These are phyloP conservation scores for Acronicta aceris DNA, from an alignment of 2,888 invertebrate genomes.

Conservation along the genomic window DNA sequence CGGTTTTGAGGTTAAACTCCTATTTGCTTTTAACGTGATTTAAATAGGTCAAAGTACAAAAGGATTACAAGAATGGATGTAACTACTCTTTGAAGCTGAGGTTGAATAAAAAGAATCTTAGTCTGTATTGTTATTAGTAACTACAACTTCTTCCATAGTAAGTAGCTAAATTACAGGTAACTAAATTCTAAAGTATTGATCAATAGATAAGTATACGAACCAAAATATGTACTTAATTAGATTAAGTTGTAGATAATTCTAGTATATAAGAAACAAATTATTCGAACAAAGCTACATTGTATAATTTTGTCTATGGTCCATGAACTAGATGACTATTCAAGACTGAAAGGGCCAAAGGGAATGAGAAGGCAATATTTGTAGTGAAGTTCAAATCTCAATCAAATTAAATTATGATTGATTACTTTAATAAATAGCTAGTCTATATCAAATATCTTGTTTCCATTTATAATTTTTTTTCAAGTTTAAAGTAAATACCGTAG, in stretches of 20 bases:
- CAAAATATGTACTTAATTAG: too few relatives aligned
- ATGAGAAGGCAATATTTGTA: constrained; percentile 23
- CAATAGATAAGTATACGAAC: too few relatives aligned
- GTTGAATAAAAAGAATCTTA: constrained; percentile 33
- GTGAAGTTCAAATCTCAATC: too few relatives aligned
- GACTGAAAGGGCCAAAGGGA: constrained; percentile 35
- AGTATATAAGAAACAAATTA: background rate
- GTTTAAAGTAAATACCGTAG: too few relatives aligned
- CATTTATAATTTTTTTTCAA: too few relatives aligned
- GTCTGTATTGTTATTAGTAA: background rate
- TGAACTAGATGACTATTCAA: constrained; percentile 38
- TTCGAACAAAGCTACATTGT: constrained; percentile 11
- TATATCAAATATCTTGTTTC: too few relatives aligned
- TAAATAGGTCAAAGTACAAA: constrained; percentile 78
- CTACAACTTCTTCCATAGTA: too few relatives aligned
- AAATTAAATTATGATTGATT: too few relatives aligned
- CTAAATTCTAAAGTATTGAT: too few relatives aligned
- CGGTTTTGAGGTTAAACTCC: constrained; percentile 77
- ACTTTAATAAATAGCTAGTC: too few relatives aligned
- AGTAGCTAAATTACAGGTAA: too few relatives aligned
- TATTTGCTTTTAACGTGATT: constrained; percentile 76
- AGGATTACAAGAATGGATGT: constrained; percentile 67
- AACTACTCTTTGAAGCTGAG: constrained; percentile 57
- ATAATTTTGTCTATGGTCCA: constrained; percentile 24
- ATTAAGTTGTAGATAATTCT: background rate